Evolutionary conservation across 1,140 invertebrate genomes (phyloP).

Genomic region (Zaprionus taronus): DNA sequence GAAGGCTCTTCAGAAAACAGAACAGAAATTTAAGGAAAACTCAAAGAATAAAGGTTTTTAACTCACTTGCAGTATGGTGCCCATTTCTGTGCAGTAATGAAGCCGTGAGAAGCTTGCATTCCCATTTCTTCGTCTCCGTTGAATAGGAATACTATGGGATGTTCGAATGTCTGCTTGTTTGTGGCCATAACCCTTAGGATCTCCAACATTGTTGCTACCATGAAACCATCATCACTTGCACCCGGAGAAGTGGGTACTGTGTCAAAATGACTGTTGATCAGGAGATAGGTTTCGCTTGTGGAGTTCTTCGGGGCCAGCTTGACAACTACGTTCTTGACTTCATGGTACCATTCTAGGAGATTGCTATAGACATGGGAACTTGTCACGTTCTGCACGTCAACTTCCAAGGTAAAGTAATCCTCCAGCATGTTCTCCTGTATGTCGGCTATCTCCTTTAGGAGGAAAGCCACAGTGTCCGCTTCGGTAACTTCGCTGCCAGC

Average conservation of each 20-base stretch:
- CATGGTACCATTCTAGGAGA: slow-evolving; percentile 86
- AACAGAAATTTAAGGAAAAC: slow-evolving; percentile 40
- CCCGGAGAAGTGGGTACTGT: slow-evolving; percentile 90
- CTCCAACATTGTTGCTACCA: slow-evolving; percentile 96
- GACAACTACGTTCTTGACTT: slow-evolving; percentile 91
- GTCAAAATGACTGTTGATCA: slow-evolving; percentile 98
- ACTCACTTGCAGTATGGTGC: slow-evolving; percentile 85
- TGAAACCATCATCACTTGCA: slow-evolving; percentile 90
- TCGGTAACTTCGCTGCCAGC: slow-evolving; percentile 88
- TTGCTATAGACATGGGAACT: slow-evolving; percentile 88
- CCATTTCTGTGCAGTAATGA: slow-evolving; percentile 92
- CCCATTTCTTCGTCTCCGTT: slow-evolving; percentile 92
- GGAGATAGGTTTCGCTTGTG: slow-evolving; percentile 85
- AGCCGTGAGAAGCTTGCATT: slow-evolving; percentile 90
- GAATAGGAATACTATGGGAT: slow-evolving; percentile 90
- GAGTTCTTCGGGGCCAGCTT: slow-evolving; percentile 86
- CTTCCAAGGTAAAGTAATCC: slow-evolving; percentile 54
- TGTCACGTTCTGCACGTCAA: slow-evolving; percentile 85
- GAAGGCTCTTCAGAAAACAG: slow-evolving; percentile 84
- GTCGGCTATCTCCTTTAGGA: slow-evolving; percentile 77
- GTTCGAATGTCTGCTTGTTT: slow-evolving; percentile 47
- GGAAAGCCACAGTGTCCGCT: slow-evolving; percentile 86
- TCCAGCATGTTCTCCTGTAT: slow-evolving; percentile 36
- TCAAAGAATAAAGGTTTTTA: background rate
- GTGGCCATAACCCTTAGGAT: slow-evolving; percentile 85